phyloP scores from a whole-genome alignment of 2,888 invertebrate species.

The Pyrrhia umbra region DNA sequence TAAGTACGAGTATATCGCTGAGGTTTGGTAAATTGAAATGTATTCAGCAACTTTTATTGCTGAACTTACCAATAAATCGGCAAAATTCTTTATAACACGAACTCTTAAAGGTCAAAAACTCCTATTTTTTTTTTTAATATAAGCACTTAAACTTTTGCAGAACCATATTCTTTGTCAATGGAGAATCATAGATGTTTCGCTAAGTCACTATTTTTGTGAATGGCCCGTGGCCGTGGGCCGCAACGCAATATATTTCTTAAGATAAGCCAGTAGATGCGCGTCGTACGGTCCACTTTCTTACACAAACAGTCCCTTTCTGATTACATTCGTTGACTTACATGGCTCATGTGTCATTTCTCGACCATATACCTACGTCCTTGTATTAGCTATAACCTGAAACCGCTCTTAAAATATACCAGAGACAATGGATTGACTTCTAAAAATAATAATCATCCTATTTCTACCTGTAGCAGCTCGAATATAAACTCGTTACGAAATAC shows the following conservation, averaged over 20 bases:
- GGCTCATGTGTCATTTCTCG: conserved; percentile 38
- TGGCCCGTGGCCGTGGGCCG: conserved; percentile 42
- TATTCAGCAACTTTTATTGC: not conserved
- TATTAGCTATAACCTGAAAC: not conserved
- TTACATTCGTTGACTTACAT: conserved; percentile 52
- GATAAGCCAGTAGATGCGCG: conserved; percentile 63
- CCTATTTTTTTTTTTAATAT: conserved; percentile 12
- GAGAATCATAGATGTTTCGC: conserved; percentile 51
- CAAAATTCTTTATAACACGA: not conserved
- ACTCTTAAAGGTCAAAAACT: not conserved
- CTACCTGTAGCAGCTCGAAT: not conserved
- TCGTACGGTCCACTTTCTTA: conserved; percentile 51
- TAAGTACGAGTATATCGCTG: not conserved
- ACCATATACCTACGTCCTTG: conserved; percentile 14
- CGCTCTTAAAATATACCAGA: not conserved
- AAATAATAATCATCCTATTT: not conserved
- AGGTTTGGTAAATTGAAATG: not conserved
- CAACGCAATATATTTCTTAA: conserved; percentile 63
- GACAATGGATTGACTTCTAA: not conserved
- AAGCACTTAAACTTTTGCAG: conserved; percentile 11
- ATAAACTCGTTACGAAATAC: conserved; percentile 5
- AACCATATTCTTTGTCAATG: conserved; percentile 45
- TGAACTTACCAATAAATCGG: not conserved
- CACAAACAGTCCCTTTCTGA: conserved; percentile 60
- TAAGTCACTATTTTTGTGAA: conserved; percentile 59